Base-by-base conservation (phyloP, 2,888 invertebrate species). In the Apocheima hispidaria region DNA sequence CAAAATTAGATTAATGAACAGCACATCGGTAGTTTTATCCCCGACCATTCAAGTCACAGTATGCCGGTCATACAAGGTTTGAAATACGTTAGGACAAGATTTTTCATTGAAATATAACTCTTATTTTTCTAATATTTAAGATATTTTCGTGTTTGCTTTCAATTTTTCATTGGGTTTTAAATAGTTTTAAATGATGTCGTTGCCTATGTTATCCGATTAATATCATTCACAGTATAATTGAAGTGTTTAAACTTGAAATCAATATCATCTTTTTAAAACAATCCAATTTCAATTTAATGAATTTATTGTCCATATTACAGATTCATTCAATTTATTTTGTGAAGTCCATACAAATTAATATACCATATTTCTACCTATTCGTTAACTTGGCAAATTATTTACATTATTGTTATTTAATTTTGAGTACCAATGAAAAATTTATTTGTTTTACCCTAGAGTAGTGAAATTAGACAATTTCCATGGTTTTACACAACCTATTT, bases 151-250 rank as follows among this genome's bases (percentile, higher is more conserved):
- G 46, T 56, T 53, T 60, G 20, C 33, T 55, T 30, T 55, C 6
- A 60, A 57, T 81, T 89, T 89, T 90, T 89, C 88, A 88, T 90
- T 89, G 89, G 88, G 79, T 81, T 81, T 44, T 28, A 16, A 43
- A 44, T 18, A 28, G 10, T 44, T 75, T 70, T 70, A 73, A 78
- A 64, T 53, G 58, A 57, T 54, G 18, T 60, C 23, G 16, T 57
- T 64, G 52, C 58, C 49, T 55, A 14, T 49, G 41, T 49, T 54
- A 54, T 54, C 53, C 48, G 66, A 57, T 63, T 53, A 65, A 52
- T 61, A 57, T 23, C 56, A 63, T 63, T 64, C 36, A 69, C 70
- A 69, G 54, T 68, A 57, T 40, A n/a, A 16, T 56, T 49, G 21
- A 67, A 61, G 72, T 68, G 72, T 68, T 71, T 78, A 72, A 78